Evolutionary conservation across 1,140 invertebrate genomes (phyloP), one percentile per base, ranked within the genome.

Genomic region (Drosophila sp.): DNA sequence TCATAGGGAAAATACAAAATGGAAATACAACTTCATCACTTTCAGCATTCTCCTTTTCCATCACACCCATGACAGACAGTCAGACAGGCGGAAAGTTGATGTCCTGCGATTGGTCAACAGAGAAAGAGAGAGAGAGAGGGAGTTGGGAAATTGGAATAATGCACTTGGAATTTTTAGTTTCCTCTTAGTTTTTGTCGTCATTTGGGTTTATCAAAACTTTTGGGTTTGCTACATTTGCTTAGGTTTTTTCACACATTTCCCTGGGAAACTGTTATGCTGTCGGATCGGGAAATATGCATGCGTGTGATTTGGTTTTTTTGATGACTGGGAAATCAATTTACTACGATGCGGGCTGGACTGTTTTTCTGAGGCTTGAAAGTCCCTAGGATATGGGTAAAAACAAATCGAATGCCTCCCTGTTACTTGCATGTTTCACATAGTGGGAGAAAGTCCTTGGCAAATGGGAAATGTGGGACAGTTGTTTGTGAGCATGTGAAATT

Each of bases 141-240:
- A 58, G 48, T 66, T 72, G 46, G 45, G 46, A 57, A 70, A 57
- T 82, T 66, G 69, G 83, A 74, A 87, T 83, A 83, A 76, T 63
- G 66, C 59, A 71, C 46, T 64, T 64, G 73, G 80, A 69, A 78
- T 83, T 83, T 73, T 81, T 9, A 9, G 16, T 38, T 48, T 16
- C 27, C 34, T 25, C 13, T 13, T 21, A 21, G 21, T 63, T 75
- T 75, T 75, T 81, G 81, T 87, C 78, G 66, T 76, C 36, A 56
- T 46, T 63, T 87, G 82, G 83, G 82, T 87, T 87, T 87, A 83
- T 89, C 75, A 89, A 83, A 89, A 89, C 76, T 87, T 83, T 87
- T 82, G 72, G 78, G 75, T 78, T 83, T 74, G 64, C 63, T 72
- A 43, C 32, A 65, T 73, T 72, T 72, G 43, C 54, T 69, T 70